Evolutionary conservation across 2,113 vertebrate genomes (phyloP), one percentile per base, ranked within the genome.

Genomic region (Rafetus swinhoei): DNA sequence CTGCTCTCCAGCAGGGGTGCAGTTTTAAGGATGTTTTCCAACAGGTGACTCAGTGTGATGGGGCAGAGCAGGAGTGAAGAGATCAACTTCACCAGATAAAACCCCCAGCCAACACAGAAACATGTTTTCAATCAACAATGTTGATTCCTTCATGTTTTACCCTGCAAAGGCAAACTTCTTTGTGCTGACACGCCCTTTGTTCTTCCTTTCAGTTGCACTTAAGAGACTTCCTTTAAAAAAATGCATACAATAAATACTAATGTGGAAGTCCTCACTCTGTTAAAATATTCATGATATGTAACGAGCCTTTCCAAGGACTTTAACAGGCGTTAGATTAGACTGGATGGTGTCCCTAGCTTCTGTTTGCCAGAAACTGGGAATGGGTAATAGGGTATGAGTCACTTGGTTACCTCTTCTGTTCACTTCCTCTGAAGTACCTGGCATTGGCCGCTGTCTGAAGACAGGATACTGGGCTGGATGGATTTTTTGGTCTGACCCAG

Each of bases 1-100:
- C 82, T 97, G 87, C n/a, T 94, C 94, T 86, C 35, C 54, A 54
- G 52, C 16, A 50, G 24, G 60, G 39, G 79, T 79, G 56, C 7
- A 81, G 87, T 16, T 24, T 86, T 88, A 83, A 86, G 57, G 85
- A 80, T 79, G 85, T 79, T 50, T 55, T 32, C 29, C 55, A 55
- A 45, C 81, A 89, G 5, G 27, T 45, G 21, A 89, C 19, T 76
- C 32, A 90, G 79, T 14, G 18, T 53, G 82, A 90, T 89, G 25
- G 81, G 24, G 22, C 92, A 93, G 52, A 24, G 60, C 35, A 88
- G 32, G 76, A 45, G 52, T 54, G 24, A 89, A 11, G 15, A 2
- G n/a, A 92, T 80, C 24, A 90, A 16, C 77, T 22, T 12, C 22
- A 45, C 35, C 72, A 89, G 16, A 57, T 80, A 91, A 57, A 87